A percentile compares a stretch with the other conserved stretches of the same genome.
Conservation (phyloP, 2,888 invertebrate genomes). For the Eristalinus aeneus region DNA sequence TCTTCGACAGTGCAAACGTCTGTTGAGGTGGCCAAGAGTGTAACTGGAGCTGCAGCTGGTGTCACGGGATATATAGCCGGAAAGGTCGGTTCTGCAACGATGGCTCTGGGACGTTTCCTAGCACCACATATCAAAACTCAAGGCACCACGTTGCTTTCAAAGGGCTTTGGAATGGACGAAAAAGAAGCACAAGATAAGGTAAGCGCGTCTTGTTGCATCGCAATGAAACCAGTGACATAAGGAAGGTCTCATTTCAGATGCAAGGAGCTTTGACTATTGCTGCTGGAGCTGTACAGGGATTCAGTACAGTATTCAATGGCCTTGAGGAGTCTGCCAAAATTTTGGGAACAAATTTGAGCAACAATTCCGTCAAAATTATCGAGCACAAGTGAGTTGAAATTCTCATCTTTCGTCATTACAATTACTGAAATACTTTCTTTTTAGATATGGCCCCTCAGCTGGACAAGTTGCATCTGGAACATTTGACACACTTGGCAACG, state of each 20-base stretch:
- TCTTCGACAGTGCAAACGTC: conserved; percentile 82
- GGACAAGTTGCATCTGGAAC: conserved; percentile 85
- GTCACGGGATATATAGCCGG: conserved; percentile 84
- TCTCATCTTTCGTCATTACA: not conserved
- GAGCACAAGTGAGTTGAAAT: conserved; percentile 84
- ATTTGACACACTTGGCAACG: conserved; percentile 86
- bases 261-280: conserved; percentile 83
- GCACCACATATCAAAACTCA: conserved; percentile 87
- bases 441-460: conserved; percentile 86
- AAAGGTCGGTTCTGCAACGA: conserved; percentile 85
- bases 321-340: conserved; percentile 87
- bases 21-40: conserved; percentile 85
- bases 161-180: conserved; percentile 82
- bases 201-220: not conserved
- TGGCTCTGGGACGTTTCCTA: conserved; percentile 84
- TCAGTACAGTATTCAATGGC: conserved; percentile 86
- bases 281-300: conserved; percentile 87
- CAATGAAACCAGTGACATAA: not conserved
- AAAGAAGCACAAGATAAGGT: conserved; percentile 82
- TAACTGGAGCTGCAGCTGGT: conserved; percentile 85
- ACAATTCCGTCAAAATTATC: conserved; percentile 88
- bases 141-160: conserved; percentile 83
- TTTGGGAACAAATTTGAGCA: conserved; percentile 84
- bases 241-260: conserved; percentile 29
- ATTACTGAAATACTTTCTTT: conserved; percentile 14